Base-by-base conservation (phyloP, 2,113 vertebrate genomes). In the Suncus etruscus region DNA sequence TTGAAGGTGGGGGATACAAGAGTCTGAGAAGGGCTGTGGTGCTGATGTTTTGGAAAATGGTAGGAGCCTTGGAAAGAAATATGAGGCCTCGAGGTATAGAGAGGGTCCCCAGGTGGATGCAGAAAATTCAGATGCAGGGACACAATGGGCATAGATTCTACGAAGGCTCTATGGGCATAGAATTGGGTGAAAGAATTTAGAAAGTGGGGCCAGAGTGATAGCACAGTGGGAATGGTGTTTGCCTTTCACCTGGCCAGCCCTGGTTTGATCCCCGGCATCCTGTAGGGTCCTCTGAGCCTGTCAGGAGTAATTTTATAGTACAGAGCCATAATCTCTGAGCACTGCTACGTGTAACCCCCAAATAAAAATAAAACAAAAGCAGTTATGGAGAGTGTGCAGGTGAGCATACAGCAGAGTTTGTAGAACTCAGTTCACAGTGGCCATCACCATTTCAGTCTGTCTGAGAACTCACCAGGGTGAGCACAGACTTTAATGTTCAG, bases 1-100 rank as follows among this genome's bases (percentile, higher is more conserved):
- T 65, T 93, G 61, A 50, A 47, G 31, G 94, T 89, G 74, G 90
- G 31, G 86, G 50, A 2, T 0, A 51, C 83, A 7, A 32, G 66
- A 86, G 31, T 8, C 18, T 54, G 39, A 29, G 51, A 86, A 84
- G 65, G 8, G 69, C 6, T 84, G 14, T 81, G 8, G 4, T 66
- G 2, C 45, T 48, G 20, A 51, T 81, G 48, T 50, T 87, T 24
- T n/a, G 47, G 63, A 82, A 87, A 63, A 69, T 75, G 68, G 39
- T 73, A 15, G 8, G 20, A 27, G n/a, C 12, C 3, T 45, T 65
- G 72, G 50, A 29, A 80, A 58, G 58, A 39, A 80, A 68, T n/a
- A 16, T n/a, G 79, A 73, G 7, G 31, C 27, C 27, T 86, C 16
- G 12, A 80, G 63, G 70, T 54, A 70, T 54, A 68, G 69, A 74